phyloP scores from a whole-genome alignment of 2,888 invertebrate genomes.

The Agrilus cyanescens region DNA sequence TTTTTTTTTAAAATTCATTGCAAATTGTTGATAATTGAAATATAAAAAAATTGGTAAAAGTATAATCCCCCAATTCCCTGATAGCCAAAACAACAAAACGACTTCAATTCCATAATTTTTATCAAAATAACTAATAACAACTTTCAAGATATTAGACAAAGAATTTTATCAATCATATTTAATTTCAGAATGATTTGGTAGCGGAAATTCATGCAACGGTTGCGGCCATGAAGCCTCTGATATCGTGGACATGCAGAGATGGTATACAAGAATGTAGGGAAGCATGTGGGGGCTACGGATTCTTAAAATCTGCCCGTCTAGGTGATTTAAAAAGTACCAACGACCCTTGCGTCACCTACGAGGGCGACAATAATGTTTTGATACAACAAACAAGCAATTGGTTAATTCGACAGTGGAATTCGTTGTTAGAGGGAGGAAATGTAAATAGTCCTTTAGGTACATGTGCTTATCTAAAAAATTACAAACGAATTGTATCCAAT shows the following conservation, averaged over 20 bases:
- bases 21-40: too few relatives aligned
- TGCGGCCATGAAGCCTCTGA: constrained; percentile 53
- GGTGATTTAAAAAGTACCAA: constrained; percentile 76
- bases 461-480: constrained; percentile 51
- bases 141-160: too few relatives aligned
- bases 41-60: too few relatives aligned
- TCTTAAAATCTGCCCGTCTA: constrained; percentile 67
- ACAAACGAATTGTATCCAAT: constrained; percentile 36
- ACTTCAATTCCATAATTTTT: too few relatives aligned
- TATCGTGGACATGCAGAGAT: constrained; percentile 65
- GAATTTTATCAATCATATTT: neutral
- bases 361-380: constrained; percentile 89
- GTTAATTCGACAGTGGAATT: constrained; percentile 57
- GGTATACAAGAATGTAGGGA: constrained; percentile 74
- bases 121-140: too few relatives aligned
- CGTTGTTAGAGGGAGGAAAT: constrained; percentile 33
- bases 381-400: constrained; percentile 85
- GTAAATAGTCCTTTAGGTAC: constrained; percentile 59
- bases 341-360: constrained; percentile 85
- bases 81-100: too few relatives aligned
- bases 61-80: too few relatives aligned
- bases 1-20: too few relatives aligned
- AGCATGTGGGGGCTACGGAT: constrained; percentile 83
- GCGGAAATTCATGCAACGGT: constrained; percentile 60
- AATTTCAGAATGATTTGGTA: constrained; percentile 48